Conservation (phyloP, 2,113 vertebrate species). For the Pandion haliaetus region DNA sequence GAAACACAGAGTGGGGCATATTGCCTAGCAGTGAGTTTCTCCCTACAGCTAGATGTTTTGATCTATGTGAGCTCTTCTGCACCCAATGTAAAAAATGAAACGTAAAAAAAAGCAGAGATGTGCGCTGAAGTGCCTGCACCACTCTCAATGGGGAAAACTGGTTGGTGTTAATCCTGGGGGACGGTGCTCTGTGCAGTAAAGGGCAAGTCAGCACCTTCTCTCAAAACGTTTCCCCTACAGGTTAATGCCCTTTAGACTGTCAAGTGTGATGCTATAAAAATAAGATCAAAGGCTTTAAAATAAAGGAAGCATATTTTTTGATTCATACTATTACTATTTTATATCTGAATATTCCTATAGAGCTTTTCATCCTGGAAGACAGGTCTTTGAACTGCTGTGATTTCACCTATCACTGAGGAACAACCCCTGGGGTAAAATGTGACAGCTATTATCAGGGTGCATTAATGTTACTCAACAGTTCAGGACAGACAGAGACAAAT, state of each 20-base stretch:
- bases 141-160: background rate
- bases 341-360: slow-evolving; percentile 58
- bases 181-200: background rate
- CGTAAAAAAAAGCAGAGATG: background rate
- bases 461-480: slow-evolving; percentile 52
- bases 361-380: slow-evolving; percentile 56
- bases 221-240: slow-evolving; percentile 23
- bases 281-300: slow-evolving; percentile 52
- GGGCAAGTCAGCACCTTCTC: slow-evolving; percentile 11
- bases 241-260: slow-evolving; percentile 58
- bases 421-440: slow-evolving; percentile 47
- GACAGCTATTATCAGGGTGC: slow-evolving; percentile 60
- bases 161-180: background rate
- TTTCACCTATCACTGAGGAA: slow-evolving; percentile 52
- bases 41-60: background rate
- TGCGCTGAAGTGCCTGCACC: background rate
- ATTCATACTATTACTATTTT: slow-evolving; percentile 64
- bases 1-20: accelerated
- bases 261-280: slow-evolving; percentile 44
- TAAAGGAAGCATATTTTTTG: slow-evolving; percentile 47
- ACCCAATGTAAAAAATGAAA: background rate
- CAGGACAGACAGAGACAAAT: slow-evolving; percentile 60
- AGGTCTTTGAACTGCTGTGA: slow-evolving; percentile 57
- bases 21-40: background rate
- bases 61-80: background rate